Conservation (phyloP, 2,797 vertebrate genomes). For the Hafferia zeledoni region DNA sequence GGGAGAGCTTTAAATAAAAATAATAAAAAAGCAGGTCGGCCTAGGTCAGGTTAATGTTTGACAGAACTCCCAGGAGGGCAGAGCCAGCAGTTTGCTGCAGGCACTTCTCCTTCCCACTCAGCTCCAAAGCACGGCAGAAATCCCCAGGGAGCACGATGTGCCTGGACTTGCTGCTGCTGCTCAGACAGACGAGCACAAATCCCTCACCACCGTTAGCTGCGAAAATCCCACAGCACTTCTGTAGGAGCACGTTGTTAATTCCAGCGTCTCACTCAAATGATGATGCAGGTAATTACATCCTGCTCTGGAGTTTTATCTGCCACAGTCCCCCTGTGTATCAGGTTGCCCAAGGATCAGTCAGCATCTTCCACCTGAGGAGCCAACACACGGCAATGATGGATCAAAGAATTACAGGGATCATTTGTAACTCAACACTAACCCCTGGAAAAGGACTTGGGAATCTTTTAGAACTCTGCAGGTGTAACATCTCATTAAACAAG, state of each 20-base stretch:
- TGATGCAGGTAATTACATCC: neutral
- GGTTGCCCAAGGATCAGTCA: neutral
- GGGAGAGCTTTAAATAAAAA: neutral
- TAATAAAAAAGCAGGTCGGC: neutral
- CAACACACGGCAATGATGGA: fast-evolving
- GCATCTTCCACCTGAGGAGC: neutral
- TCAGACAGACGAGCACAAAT: neutral
- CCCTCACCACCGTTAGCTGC: neutral
- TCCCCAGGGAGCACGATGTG: neutral
- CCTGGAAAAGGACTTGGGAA: neutral
- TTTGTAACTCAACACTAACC: neutral
- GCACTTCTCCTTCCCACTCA: neutral
- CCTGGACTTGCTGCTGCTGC: neutral
- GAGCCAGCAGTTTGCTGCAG: neutral
- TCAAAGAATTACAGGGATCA: neutral
- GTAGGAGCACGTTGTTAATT: neutral
- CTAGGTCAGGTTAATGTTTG: conserved; percentile 21
- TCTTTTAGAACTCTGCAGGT: neutral
- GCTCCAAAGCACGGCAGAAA: neutral
- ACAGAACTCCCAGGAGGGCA: neutral
- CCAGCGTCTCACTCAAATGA: neutral
- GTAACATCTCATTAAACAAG: neutral
- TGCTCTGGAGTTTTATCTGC: neutral
- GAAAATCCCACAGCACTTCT: neutral
- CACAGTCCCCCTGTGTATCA: neutral